Base-by-base conservation (phyloP, 2,888 invertebrate genomes). In the Drosophila eohydei region DNA sequence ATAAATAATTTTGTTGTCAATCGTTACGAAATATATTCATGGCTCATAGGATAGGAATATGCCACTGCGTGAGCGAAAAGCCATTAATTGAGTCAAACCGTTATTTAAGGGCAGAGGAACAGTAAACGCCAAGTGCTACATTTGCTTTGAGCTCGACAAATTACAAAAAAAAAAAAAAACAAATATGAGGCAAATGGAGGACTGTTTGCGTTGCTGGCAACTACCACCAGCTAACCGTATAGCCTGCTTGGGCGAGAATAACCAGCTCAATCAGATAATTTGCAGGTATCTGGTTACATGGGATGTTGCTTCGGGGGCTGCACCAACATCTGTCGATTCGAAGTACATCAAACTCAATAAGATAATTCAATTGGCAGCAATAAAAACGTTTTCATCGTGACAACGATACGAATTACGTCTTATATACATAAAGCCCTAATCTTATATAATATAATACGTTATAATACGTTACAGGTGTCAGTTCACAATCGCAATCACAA, bases 251-350 rank as follows among this genome's bases (percentile, higher is more conserved):
- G 77, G 73, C 46, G 61, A 60, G 51, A 61, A 73, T 81, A 81
- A 80, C 80, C 80, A 80, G 67, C 74, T 71, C 57, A 80, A 77
- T 71, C 55, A 77, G 63, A 81, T 82, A 82, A 84, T 87, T 76
- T 61, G 70, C 74, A 84, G 84, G 84, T 84, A 87, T 84, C 85
- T 84, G 74, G 81, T 84, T 84, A 84, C 84, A 72, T 38, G 28
- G 52, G 59, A 72, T 64, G 44, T 21, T 44, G 56, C 44, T 62
- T 40, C 51, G 59, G 52, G n/a, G 64, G 61, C 61, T 16, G 52
- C 41, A 34, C 30, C 57, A 71, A 77, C 81, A 83, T 83, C 85
- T 84, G 82, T 80, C 71, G 63, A 56, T 50, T 71, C 41, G 34
- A 54, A 65, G 66, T 48, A 66, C 61, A 40, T 41, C 51, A 78